These are phyloP conservation scores for Barypeithes pellucidus DNA, from an alignment of 2,888 invertebrate genomes.

Conservation along the genomic window DNA sequence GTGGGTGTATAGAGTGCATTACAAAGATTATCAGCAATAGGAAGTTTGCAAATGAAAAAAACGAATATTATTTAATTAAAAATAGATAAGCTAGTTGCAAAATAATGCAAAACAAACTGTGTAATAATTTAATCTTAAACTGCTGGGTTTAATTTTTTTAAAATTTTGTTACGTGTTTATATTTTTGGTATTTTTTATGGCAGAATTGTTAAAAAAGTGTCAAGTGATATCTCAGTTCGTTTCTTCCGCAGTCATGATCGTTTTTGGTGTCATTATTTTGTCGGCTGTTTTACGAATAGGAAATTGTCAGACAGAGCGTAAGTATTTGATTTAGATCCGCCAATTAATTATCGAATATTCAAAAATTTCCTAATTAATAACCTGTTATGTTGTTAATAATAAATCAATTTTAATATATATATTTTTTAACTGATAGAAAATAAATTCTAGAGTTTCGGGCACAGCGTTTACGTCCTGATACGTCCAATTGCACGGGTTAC, in stretches of 20 bases:
- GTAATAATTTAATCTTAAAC: not conserved
- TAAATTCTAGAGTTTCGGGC: no score
- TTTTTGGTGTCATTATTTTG: slow-evolving; percentile 16
- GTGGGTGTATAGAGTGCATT: slow-evolving; percentile 22
- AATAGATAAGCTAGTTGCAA: slow-evolving; percentile 14
- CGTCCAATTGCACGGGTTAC: no score
- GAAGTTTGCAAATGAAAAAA: slow-evolving; percentile 15
- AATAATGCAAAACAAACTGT: not conserved
- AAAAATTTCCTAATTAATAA: no score
- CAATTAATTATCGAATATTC: no score
- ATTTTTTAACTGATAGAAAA: no score
- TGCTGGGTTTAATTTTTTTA: not conserved
- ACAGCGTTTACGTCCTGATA: no score
- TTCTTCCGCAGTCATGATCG: slow-evolving; percentile 16
- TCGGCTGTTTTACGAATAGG: slow-evolving; percentile 10
- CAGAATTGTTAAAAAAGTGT: slow-evolving; percentile 49
- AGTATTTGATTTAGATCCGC: slow-evolving; percentile 32
- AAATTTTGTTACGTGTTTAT: slow-evolving; percentile 6
- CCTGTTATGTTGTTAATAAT: no score
- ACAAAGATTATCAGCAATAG: slow-evolving; percentile 16
- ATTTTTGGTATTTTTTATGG: slow-evolving; percentile 12
- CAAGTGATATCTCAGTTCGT: slow-evolving; percentile 59
- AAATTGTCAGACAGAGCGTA: slow-evolving; percentile 39
- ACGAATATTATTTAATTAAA: slow-evolving; percentile 1
- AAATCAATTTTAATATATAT: no score